Conservation (phyloP, 1,140 invertebrate species). For the Zaprionus lachaisei region DNA sequence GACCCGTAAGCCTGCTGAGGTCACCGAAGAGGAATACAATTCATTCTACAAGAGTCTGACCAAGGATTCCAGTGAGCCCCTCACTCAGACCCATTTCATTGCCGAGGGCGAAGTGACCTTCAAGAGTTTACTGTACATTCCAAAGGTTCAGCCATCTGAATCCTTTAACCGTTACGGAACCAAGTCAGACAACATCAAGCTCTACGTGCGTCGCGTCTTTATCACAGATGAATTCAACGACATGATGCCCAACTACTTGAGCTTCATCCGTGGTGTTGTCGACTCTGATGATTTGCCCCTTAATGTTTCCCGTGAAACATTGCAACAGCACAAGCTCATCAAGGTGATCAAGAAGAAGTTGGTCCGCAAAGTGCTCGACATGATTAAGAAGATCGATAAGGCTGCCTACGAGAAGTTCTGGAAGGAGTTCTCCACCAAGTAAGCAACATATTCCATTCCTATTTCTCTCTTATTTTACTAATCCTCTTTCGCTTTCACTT, state of each 20-base stretch:
- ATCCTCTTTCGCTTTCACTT: neutral
- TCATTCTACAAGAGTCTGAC: conserved; percentile 98
- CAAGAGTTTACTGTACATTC: conserved; percentile 97
- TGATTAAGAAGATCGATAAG: conserved; percentile 98
- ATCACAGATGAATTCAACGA: conserved; percentile 99
- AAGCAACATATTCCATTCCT: conserved; percentile 75
- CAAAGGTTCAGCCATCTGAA: conserved; percentile 94
- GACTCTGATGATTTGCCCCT: conserved; percentile 99
- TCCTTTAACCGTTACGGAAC: conserved; percentile 98
- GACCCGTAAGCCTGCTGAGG: conserved; percentile 95
- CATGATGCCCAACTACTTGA: conserved; percentile 99
- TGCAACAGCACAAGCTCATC: conserved; percentile 99
- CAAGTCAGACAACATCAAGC: conserved; percentile 97
- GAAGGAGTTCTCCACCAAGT: conserved; percentile 99
- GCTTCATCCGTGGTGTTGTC: conserved; percentile 97
- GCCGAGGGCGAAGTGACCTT: conserved; percentile 99
- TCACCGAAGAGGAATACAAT: conserved; percentile 94
- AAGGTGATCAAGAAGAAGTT: conserved; percentile 99
- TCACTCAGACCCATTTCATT: conserved; percentile 97
- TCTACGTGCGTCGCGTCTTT: conserved; percentile 98
- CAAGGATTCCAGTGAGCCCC: conserved; percentile 94
- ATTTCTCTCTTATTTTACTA: neutral
- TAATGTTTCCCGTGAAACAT: conserved; percentile 98
- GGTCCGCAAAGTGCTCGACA: conserved; percentile 98
- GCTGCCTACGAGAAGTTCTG: conserved; percentile 98